A percentile compares a stretch with the other conserved stretches of the same genome.
Conservation (phyloP, 2,888 invertebrate species). For the Tortrix viridana region DNA sequence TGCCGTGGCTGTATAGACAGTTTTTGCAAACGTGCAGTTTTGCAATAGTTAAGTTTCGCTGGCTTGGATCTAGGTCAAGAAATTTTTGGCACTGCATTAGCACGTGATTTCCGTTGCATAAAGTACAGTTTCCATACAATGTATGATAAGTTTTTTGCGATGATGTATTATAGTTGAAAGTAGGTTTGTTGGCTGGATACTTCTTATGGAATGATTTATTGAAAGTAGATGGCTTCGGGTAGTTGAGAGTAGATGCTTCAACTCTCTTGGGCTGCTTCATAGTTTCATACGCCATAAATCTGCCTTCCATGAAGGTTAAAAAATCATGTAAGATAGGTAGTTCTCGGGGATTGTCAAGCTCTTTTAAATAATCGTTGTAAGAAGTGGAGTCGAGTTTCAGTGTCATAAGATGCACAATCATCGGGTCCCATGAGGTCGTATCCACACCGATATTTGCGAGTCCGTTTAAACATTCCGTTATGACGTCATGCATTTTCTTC, state of each 20-base stretch:
- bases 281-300: constrained; percentile 28
- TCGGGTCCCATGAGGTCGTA: constrained; percentile 40
- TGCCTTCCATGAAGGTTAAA: constrained; percentile 33
- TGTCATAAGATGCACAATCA: constrained; percentile 33
- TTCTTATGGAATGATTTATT: background rate
- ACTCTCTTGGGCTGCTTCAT: constrained; percentile 21
- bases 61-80: constrained; percentile 4
- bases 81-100: constrained; percentile 26
- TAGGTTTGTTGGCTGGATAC: background rate
- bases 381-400: constrained; percentile 32
- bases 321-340: constrained; percentile 27
- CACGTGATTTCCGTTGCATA: constrained; percentile 24
- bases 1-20: constrained; percentile 23
- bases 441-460: constrained; percentile 39
- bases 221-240: background rate
- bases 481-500: constrained; percentile 23
- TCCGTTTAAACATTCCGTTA: constrained; percentile 15
- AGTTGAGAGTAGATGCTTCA: background rate
- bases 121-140: constrained; percentile 5
- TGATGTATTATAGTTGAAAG: background rate
- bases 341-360: too few species aligned
- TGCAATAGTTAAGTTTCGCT: constrained; percentile 7
- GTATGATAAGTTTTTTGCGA: constrained; percentile 6
- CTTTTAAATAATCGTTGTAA: too few species aligned
- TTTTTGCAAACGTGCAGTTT: constrained; percentile 29